These are phyloP conservation scores for Trileptium ribeirensis DNA, from an alignment of 2,888 invertebrate genomes.

Conservation along the genomic window DNA sequence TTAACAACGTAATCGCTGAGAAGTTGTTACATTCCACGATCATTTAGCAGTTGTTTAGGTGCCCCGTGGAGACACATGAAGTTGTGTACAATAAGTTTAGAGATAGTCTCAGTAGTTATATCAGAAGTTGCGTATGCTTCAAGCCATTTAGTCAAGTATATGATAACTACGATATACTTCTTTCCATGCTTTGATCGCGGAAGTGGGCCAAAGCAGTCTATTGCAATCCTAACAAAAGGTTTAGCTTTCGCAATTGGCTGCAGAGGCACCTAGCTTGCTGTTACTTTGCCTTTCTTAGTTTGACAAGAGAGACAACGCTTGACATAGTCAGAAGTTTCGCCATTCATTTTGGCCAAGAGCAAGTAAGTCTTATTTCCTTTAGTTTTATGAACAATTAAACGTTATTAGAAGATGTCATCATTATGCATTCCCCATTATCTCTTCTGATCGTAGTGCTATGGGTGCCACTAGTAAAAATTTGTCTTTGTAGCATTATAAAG, in stretches of 20 bases:
- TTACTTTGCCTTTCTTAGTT: conserved; percentile 23
- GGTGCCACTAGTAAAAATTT: not conserved
- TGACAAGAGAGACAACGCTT: conserved; percentile 31
- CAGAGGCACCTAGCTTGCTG: conserved; percentile 20
- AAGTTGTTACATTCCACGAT: conserved; percentile 35
- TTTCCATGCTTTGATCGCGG: conserved; percentile 27
- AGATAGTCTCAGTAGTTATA: conserved; percentile 43
- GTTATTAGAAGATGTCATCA: conserved; percentile 27
- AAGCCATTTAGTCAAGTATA: conserved; percentile 33
- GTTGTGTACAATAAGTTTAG: conserved; percentile 32
- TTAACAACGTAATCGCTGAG: conserved; percentile 27
- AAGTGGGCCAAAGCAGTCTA: conserved; percentile 39
- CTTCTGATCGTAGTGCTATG: not conserved
- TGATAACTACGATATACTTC: conserved; percentile 35
- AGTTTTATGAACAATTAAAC: conserved; percentile 33
- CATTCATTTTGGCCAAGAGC: conserved; percentile 31
- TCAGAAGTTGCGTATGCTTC: conserved; percentile 41
- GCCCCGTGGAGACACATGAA: conserved; percentile 30
- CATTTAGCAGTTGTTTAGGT: conserved; percentile 34
- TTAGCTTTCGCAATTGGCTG: conserved; percentile 15
- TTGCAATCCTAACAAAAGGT: conserved; percentile 36
- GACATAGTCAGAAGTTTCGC: conserved; percentile 18
- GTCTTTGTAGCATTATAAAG: too few species aligned
- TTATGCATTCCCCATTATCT: conserved; percentile 13
- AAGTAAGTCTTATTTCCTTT: conserved; percentile 22